Percentiles rank a stretch among this genome's conserved stretches.
These are phyloP conservation scores for Empidonax traillii DNA, from an alignment of 2,113 vertebrate species.

Conservation along the genomic window DNA sequence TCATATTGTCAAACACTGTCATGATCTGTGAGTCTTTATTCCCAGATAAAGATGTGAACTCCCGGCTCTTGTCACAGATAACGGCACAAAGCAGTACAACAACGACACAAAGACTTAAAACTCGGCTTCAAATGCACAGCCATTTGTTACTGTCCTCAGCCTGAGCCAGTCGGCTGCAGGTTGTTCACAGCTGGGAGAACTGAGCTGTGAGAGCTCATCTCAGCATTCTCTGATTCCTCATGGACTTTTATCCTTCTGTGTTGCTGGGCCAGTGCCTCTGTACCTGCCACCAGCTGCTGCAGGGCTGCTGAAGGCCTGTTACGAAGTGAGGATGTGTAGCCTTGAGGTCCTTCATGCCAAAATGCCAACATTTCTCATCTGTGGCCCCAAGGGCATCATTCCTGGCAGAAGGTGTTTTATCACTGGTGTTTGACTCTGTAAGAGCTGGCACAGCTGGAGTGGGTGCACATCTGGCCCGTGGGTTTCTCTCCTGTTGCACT, in stretches of 20 bases:
- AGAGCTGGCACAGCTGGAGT: background rate
- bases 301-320: background rate
- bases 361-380: background rate
- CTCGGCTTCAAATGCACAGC: background rate
- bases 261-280: background rate
- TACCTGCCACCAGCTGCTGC: background rate
- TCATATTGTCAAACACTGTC: background rate
- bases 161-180: background rate
- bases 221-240: fast-evolving
- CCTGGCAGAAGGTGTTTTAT: background rate
- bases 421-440: fast-evolving
- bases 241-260: background rate
- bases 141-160: constrained; percentile 9
- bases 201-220: background rate
- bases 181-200: background rate
- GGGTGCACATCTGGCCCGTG: background rate
- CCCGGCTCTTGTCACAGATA: constrained; percentile 47
- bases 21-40: background rate
- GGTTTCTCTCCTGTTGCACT: background rate
- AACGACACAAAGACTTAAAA: background rate
- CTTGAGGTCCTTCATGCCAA: background rate
- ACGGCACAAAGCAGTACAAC: constrained; percentile 1
- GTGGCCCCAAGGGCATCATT: background rate
- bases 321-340: background rate
- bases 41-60: constrained; percentile 56